A percentile compares a stretch with the other conserved stretches of the same genome.
These are phyloP conservation scores for Drosophila nr. medialis DNA, from an alignment of 2,888 invertebrate species.

Conservation along the genomic window DNA sequence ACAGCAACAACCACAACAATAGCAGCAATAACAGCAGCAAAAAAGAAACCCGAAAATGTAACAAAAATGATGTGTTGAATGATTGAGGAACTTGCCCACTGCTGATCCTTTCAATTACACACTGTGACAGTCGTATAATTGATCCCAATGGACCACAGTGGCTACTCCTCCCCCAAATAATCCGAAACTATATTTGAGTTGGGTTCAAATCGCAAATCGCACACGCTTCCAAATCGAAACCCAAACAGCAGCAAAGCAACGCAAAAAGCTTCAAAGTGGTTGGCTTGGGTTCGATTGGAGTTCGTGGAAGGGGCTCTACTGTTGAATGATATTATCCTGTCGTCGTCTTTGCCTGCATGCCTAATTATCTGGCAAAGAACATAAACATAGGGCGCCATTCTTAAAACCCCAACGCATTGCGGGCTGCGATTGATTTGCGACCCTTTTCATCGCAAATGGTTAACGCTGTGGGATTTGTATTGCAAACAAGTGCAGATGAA, in stretches of 20 bases:
- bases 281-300: constrained; percentile 6
- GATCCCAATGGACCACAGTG: constrained; percentile 73
- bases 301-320: neutral
- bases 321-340: constrained; percentile 37
- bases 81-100: constrained; percentile 37
- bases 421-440: constrained; percentile 72
- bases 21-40: neutral
- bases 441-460: constrained; percentile 48
- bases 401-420: constrained; percentile 24
- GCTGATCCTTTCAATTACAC: constrained; percentile 80
- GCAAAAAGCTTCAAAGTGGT: constrained; percentile 50
- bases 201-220: constrained; percentile 63
- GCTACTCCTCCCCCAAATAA: neutral
- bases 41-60: constrained; percentile 51
- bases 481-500: constrained; percentile 49
- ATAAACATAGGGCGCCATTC: constrained; percentile 41
- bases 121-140: constrained; percentile 80
- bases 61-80: constrained; percentile 39
- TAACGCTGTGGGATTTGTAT: constrained; percentile 31
- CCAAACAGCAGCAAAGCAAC: constrained; percentile 71
- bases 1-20: constrained; percentile 34
- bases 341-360: constrained; percentile 63
- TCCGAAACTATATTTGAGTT: constrained; percentile 69
- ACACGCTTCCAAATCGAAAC: constrained; percentile 19
- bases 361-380: constrained; percentile 78